Evolutionary conservation across 2,113 vertebrate species (phyloP), one percentile per base, ranked within the genome.

Genomic region (Notothenia rossii): DNA sequence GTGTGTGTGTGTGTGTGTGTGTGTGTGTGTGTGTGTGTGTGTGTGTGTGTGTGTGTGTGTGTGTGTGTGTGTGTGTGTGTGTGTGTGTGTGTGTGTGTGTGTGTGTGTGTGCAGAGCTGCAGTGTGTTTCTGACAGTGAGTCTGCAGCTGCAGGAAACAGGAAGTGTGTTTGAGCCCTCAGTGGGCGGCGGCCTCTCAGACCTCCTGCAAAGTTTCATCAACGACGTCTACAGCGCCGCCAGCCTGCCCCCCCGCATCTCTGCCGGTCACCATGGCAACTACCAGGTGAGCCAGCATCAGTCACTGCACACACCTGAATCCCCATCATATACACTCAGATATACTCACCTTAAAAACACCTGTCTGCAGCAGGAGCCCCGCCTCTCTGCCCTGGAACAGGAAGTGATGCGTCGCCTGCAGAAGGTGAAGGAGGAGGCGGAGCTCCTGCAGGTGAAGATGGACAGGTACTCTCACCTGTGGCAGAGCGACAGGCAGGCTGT

Each of bases 391-490:
- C 13, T 89, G 61, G 80, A 85, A 61, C 40, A 80, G 60, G 68
- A 86, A 70, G 83, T 91, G 61, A 85, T 78, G 82, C 10, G 3
- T 13, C 62, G 13, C 5, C 18, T 86, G 56, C 54, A 4, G 12
- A 80, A 73, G 22, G 80, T 72, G 43, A 65, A 8, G 12, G 69
- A 82, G 56, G 84, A 86, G 64, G 89, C 83, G 1, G 79, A 77
- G 56, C 51, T 1, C 15, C 33, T 74, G 18, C 70, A 55, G 29
- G 53, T 7, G 3, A 40, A 12, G 9, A 50, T 89, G 29, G 72
- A 89, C 74, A 76, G 17, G 43, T 91, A 79, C 48, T 68, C 80
- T 2, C 20, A 60, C 53, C 85, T 91, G 72, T 91, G 89, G 89
- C 33, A 25, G 50, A 77, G 70, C 11, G 18, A 64, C 77, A 72